Percentiles rank a stretch among this genome's conserved stretches.
phyloP scores from a whole-genome alignment of 1,140 invertebrate genomes.

The Philopotamus ludificatus region DNA sequence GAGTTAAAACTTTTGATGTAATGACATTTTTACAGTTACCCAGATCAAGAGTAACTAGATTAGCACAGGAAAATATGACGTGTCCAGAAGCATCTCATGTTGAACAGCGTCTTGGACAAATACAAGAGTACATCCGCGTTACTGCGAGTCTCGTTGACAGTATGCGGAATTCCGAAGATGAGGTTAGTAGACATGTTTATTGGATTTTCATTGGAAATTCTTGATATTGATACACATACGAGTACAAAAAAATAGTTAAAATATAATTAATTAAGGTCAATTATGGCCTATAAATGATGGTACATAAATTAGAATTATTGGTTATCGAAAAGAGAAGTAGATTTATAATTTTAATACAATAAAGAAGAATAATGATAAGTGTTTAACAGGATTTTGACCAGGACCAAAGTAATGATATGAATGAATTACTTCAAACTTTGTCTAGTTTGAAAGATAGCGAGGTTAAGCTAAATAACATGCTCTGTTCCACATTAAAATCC shows the following conservation, averaged over 20 bases:
- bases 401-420: conserved; percentile 23
- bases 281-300: too few species aligned
- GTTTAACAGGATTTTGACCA: conserved; percentile 33
- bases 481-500: too few species aligned
- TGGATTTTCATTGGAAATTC: not conserved
- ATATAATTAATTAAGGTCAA: too few species aligned
- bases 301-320: too few species aligned
- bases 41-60: conserved; percentile 47
- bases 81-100: conserved; percentile 58
- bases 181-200: conserved; percentile 51
- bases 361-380: conserved; percentile 33
- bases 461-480: conserved; percentile 50
- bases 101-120: conserved; percentile 60
- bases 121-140: conserved; percentile 62
- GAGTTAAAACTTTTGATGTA: conserved; percentile 6
- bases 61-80: conserved; percentile 50
- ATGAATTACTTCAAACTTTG: conserved; percentile 51
- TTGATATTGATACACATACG: too few species aligned
- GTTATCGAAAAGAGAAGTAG: too few species aligned
- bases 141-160: conserved; percentile 63
- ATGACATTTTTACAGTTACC: conserved; percentile 17
- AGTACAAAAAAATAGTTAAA: too few species aligned
- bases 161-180: conserved; percentile 60
- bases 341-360: too few species aligned
- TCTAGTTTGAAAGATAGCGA: conserved; percentile 55